Evolutionary conservation across 2,888 invertebrate genomes (phyloP), one percentile per base, ranked within the genome.

Genomic region (Eristalis intricaria): DNA sequence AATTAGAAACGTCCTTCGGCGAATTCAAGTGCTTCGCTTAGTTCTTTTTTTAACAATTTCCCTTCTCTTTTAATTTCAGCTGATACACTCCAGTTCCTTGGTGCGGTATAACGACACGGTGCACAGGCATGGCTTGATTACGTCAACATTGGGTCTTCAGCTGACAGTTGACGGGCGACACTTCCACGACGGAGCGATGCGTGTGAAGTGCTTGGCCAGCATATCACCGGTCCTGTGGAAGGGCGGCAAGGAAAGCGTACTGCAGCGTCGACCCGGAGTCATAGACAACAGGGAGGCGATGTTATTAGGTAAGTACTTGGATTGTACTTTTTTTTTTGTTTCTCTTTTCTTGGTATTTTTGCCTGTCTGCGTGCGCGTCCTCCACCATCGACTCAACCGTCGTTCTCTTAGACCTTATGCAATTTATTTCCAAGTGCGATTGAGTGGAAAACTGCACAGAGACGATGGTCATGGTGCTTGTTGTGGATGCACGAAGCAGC

Each of bases 251-350:
- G 95, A 95, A 90, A 94, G 94, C 89, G 94, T 95, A 1, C 93
- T 95, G 23, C 94, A 95, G 90, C 94, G 94, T 64, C 92, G 94
- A 69, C 94, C 94, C 50, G 93, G 93, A 50, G 93, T 95, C 81
- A 94, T 94, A 90, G 95, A 95, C 90, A 94, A 95, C 92, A 93
- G 95, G 89, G 95, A 95, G 91, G 95, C 95, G 35, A 93, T 95
- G 91, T 92, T 95, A 85, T 93, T 95, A 90, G 95, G 95, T 95
- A 92, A 94, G 94, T 71, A n/a, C 23, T 29, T 1, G n/a, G 11
- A 23, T 4, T 22, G 0, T 64, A 22, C 8, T 4, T 29, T 64
- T 26, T 64, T 32, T 29, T 26, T 26, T 64, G n/a, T 29, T 26
- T n/a, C 4, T 35, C 10, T 64, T 64, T 32, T 32, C 29, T 29